A percentile compares a stretch with the other conserved stretches of the same genome.
phyloP scores from a whole-genome alignment of 2,113 vertebrate genomes.

The Meles meles region DNA sequence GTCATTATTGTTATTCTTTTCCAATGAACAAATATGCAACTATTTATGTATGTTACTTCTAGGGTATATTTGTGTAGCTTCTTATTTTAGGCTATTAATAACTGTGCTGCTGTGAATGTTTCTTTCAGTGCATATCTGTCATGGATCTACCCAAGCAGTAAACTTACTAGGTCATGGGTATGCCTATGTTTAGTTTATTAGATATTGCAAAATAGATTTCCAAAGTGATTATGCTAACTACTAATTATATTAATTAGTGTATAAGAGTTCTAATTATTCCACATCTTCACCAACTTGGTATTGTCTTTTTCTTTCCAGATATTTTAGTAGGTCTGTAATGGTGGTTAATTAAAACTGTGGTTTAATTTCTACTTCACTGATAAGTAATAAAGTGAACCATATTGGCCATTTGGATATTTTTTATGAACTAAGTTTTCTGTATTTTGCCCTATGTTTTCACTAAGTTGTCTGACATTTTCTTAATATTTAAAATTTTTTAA shows the following conservation, averaged over 20 bases:
- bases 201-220: neutral
- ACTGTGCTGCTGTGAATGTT: neutral
- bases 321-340: neutral
- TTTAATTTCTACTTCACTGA: neutral
- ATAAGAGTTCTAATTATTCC: neutral
- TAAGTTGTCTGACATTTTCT: neutral
- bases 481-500: neutral
- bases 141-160: neutral
- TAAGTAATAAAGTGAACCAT: neutral
- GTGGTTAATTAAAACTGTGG: neutral
- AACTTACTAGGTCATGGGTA: neutral
- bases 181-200: neutral
- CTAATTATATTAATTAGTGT: neutral
- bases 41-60: neutral
- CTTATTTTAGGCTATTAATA: neutral
- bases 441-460: neutral
- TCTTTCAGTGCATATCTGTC: neutral
- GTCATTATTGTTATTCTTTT: neutral
- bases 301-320: neutral
- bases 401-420: neutral
- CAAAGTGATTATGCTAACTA: neutral
- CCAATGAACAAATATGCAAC: neutral
- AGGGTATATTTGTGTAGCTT: neutral
- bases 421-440: neutral
- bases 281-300: neutral